Conservation (phyloP, 2,888 invertebrate species). For the Dynastes maya region DNA sequence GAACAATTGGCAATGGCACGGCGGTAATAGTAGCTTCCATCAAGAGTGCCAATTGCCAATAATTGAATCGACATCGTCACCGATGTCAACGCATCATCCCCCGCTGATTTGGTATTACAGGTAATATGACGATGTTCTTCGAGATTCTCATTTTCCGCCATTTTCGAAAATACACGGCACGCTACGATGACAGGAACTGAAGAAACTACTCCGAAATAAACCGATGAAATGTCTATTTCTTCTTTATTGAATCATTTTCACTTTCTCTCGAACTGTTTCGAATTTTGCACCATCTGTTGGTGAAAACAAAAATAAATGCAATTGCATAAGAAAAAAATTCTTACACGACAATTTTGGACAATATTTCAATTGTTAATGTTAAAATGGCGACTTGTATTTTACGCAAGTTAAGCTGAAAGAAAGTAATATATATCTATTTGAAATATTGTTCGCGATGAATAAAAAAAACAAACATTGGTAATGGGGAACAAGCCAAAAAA, state of each 20-base stretch:
- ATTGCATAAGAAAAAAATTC: not conserved
- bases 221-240: too few species aligned
- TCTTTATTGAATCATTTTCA: too few species aligned
- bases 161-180: too few species aligned
- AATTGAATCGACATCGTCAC: slow-evolving; percentile 56
- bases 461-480: slow-evolving; percentile 72
- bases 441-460: slow-evolving; percentile 17
- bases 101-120: slow-evolving; percentile 67
- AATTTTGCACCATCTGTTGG: too few species aligned
- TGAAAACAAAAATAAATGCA: not conserved
- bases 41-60: slow-evolving; percentile 65
- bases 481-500: slow-evolving; percentile 86
- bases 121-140: slow-evolving; percentile 54
- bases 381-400: not conserved
- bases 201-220: too few species aligned
- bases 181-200: too few species aligned
- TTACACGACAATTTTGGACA: slow-evolving; percentile 4
- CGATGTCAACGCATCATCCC: slow-evolving; percentile 57
- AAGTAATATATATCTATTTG: not conserved
- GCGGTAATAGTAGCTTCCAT: slow-evolving; percentile 46
- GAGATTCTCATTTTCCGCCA: too few species aligned
- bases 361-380: slow-evolving; percentile 13
- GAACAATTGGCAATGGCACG: slow-evolving; percentile 64
- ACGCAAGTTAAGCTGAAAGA: not conserved
- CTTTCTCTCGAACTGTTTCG: too few species aligned